Conservation (phyloP, 1,140 invertebrate genomes). For the Atta cephalotes region DNA sequence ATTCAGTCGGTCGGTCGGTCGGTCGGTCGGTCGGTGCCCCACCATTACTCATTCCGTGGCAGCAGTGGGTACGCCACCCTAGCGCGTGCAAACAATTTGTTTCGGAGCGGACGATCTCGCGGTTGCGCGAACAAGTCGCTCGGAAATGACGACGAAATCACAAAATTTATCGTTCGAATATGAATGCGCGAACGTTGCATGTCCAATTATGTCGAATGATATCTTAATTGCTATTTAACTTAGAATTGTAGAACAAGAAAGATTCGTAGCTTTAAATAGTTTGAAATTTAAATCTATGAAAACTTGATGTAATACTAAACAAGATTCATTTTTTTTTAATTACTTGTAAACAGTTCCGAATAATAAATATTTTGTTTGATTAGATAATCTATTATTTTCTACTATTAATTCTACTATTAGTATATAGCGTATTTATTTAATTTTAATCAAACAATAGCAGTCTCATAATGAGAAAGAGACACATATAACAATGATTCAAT, state of each 20-base stretch:
- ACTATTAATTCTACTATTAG: background rate
- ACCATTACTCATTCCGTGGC: constrained; percentile 81
- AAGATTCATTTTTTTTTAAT: background rate
- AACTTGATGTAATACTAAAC: background rate
- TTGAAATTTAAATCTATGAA: background rate
- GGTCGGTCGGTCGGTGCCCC: constrained; percentile 71
- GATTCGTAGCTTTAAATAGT: background rate
- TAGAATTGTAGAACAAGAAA: background rate
- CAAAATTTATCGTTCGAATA: constrained; percentile 61
- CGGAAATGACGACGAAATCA: constrained; percentile 74
- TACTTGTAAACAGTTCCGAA: background rate
- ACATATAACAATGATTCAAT: constrained; percentile 18
- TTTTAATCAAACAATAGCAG: background rate
- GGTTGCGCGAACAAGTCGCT: constrained; percentile 66
- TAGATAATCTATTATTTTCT: background rate
- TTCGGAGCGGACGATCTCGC: constrained; percentile 70
- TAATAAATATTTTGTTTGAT: background rate
- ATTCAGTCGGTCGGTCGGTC: constrained; percentile 75
- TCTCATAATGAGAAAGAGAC: constrained; percentile 2
- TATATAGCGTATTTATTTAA: constrained; percentile 26
- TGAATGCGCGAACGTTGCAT: constrained; percentile 15
- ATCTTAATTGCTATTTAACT: constrained; percentile 41
- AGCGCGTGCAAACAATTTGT: constrained; percentile 77
- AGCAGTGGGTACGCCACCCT: constrained; percentile 69
- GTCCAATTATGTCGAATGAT: constrained; percentile 44